Evolutionary conservation across 2,888 invertebrate species (phyloP).

Genomic region (Platerodrilus igneus): DNA sequence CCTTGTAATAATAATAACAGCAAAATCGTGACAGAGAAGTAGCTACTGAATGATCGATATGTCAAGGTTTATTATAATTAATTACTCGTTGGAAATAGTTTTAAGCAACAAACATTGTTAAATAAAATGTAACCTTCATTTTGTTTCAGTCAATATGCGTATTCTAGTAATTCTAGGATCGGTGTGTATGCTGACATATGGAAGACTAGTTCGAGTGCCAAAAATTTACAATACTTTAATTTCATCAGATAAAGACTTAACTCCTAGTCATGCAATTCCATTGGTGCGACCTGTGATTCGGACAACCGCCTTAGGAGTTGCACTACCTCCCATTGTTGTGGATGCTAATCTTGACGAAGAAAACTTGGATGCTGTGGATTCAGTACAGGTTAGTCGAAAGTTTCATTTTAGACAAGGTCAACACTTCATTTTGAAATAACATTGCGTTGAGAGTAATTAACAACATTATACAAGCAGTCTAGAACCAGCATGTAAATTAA

Average conservation of each 20-base stretch:
- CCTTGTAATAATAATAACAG: slow-evolving; percentile 22
- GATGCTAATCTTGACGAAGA: slow-evolving; percentile 17
- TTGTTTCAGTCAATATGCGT: slow-evolving; percentile 27
- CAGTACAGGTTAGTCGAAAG: too few species aligned
- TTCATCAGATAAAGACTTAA: slow-evolving; percentile 70
- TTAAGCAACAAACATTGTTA: neutral
- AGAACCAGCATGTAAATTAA: too few species aligned
- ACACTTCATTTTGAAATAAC: too few species aligned
- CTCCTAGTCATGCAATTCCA: slow-evolving; percentile 70
- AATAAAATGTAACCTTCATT: slow-evolving; percentile 2
- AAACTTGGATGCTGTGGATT: slow-evolving; percentile 2
- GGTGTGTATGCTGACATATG: slow-evolving; percentile 33
- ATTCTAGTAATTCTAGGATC: slow-evolving; percentile 26
- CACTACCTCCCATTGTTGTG: slow-evolving; percentile 36
- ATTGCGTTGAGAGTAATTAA: too few species aligned
- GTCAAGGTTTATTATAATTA: slow-evolving; percentile 13
- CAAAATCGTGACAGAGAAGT: slow-evolving; percentile 10
- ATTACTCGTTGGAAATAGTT: neutral
- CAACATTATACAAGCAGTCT: too few species aligned
- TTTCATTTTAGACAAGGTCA: too few species aligned
- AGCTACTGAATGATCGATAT: slow-evolving; percentile 8
- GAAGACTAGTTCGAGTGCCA: slow-evolving; percentile 59
- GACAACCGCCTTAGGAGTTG: slow-evolving; percentile 54
- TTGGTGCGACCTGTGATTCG: slow-evolving; percentile 69
- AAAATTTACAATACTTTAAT: slow-evolving; percentile 77